Evolutionary conservation across 1,140 invertebrate genomes (phyloP), one percentile per base, ranked within the genome.

Genomic region (Bradynema listronoti): DNA sequence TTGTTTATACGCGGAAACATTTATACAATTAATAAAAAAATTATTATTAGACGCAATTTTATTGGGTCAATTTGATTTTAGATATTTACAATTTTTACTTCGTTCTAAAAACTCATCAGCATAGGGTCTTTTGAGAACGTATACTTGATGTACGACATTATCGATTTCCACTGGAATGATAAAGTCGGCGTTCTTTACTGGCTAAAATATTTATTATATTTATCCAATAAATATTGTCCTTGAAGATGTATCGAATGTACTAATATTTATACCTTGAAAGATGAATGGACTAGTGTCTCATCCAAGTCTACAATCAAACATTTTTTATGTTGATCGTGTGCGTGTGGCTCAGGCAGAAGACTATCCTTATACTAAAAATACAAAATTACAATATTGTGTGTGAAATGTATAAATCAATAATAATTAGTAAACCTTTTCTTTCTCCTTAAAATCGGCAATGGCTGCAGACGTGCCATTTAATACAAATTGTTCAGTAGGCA

Each of bases 241-340:
- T 22, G 56, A 6, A 49, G 27, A 24, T 59, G 2, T 22, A 29
- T 50, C 50, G 54, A 57, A 79, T 24, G 19, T 59, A 2, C 19
- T 27, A 52, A 49, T 55, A 57, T 78, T 81, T 81, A 82, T 82
- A 93, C 90, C 85, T 94, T 97, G 84, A 99, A 99, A 75, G 92
- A 97, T 83, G 91, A 96, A 84, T 99, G 94, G 75, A 99, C 95
- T 80, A 98, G 84, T 34, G 94, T 99, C 83, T 99, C 94, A 82
- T 98, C 95, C 74, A 99, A 84, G 84, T 99, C 95, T 80, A 99
- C 97, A 72, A 99, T 91, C 86, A 98, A 90, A 84, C 94, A 98
- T 81, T 95, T 96, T 82, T 92, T 95, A 82, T 91, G 87, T 84
- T 87, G 87, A 81, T 97, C 91, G 80, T 88, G 86, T 75, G 89